Base-by-base conservation (phyloP, 2,797 vertebrate genomes). In the Geotria australis region DNA sequence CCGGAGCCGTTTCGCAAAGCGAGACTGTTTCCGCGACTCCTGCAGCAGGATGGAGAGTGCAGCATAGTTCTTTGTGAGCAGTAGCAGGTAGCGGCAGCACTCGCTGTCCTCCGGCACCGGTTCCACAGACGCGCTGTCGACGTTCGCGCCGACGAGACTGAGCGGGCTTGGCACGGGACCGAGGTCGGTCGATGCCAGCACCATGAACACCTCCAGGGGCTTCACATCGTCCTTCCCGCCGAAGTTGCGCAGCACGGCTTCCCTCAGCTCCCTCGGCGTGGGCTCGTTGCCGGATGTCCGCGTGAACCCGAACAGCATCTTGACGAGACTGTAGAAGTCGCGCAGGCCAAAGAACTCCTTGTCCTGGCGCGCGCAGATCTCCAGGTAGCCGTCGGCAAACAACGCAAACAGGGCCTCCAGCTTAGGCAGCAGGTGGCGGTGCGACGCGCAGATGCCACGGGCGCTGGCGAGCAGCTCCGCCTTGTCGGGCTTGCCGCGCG, bases 271-370 rank as follows among this genome's bases (percentile, higher is more conserved):
- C 6, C 62, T 68, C 7, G 68, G 53, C 1, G 68, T 74, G 1
- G 78, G 83, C 6, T 72, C 69, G 1, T 38, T 63, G 10, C 68
- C 61, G 46, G 74, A 73, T 9, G 63, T 64, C 60, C 75, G 85
- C 2, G 76, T 71, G 1, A 72, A 62, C 9, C 79, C 73, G 63
- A 86, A 85, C 57, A 85, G 68, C 89, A 95, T 94, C 65, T 98
- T 98, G 60, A 95, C 79, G 66, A 95, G 76, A 69, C 89, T 93
- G 65, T 98, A 98, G 63, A 83, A 98, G 71, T 98, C 89, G 11
- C 88, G 81, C 2, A 98, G 68, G 8, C 89, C 88, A 59, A 98
- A 98, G 66, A 98, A 98, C 1, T 84, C 85, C 65, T 82, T 86
- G 53, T 73, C 76, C 57, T 84, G 73, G 60, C 66, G 65, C 56